A percentile compares a stretch with the other conserved stretches of the same genome.
These are phyloP conservation scores for Criorhina ranunculi DNA, from an alignment of 2,888 invertebrate genomes.

Conservation along the genomic window DNA sequence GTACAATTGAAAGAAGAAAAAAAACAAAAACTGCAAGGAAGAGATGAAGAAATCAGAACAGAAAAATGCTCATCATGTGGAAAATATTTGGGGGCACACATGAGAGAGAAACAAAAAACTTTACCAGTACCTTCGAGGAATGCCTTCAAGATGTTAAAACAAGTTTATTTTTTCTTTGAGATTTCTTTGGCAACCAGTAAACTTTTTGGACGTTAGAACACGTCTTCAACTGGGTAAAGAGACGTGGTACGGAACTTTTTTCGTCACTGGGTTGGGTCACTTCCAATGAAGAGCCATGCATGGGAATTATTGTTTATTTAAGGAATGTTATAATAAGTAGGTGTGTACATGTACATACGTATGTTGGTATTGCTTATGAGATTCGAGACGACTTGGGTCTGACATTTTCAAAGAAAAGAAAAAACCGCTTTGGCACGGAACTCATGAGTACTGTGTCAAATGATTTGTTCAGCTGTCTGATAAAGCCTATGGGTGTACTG, in stretches of 20 bases:
- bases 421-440: not conserved
- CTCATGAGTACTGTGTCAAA: slow-evolving; percentile 9
- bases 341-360: slow-evolving; percentile 15
- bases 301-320: slow-evolving; percentile 10
- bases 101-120: slow-evolving; percentile 15
- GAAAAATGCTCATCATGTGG: slow-evolving; percentile 45
- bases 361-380: slow-evolving; percentile 17
- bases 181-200: slow-evolving; percentile 47
- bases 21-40: slow-evolving; percentile 31
- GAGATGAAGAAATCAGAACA: slow-evolving; percentile 49
- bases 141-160: slow-evolving; percentile 57
- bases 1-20: slow-evolving; percentile 45
- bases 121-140: slow-evolving; percentile 42
- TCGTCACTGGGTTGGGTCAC: not conserved
- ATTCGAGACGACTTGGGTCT: slow-evolving; percentile 30
- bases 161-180: slow-evolving; percentile 16
- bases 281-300: slow-evolving; percentile 6
- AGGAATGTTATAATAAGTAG: not conserved
- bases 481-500: not conserved
- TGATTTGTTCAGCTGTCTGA: slow-evolving; percentile 16
- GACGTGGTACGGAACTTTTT: slow-evolving; percentile 45
- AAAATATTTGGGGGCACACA: slow-evolving; percentile 47
- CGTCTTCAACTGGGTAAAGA: slow-evolving; percentile 55
- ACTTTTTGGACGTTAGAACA: slow-evolving; percentile 64
- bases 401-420: slow-evolving; percentile 1